These are phyloP conservation scores for Anaspis maculata DNA, from an alignment of 2,888 invertebrate genomes.

Conservation along the genomic window DNA sequence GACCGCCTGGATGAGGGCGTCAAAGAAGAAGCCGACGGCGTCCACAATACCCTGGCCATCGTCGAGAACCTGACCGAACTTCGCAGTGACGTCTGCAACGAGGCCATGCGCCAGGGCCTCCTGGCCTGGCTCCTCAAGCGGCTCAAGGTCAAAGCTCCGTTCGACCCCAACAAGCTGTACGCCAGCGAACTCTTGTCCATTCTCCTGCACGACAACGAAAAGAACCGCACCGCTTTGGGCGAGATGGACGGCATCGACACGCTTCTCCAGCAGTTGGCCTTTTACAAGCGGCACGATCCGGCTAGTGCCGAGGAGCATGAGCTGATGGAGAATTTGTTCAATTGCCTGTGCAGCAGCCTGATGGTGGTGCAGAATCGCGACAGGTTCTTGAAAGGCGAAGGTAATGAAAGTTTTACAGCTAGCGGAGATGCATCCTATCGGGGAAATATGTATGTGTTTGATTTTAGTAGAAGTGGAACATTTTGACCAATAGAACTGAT, in stretches of 20 bases:
- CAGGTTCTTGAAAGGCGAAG: slow-evolving; percentile 91
- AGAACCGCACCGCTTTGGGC: slow-evolving; percentile 74
- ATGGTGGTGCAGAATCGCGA: slow-evolving; percentile 84
- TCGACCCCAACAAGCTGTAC: slow-evolving; percentile 92
- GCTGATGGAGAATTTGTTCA: slow-evolving; percentile 98
- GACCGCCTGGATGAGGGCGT: slow-evolving; percentile 87
- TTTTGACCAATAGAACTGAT: no score
- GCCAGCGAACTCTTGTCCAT: slow-evolving; percentile 94
- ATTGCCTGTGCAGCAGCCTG: slow-evolving; percentile 87
- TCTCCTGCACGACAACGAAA: slow-evolving; percentile 81
- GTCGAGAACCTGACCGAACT: slow-evolving; percentile 94
- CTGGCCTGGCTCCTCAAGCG: slow-evolving; percentile 88
- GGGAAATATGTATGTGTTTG: no score
- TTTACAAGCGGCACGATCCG: slow-evolving; percentile 93
- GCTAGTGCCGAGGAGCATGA: slow-evolving; percentile 88
- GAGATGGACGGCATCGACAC: slow-evolving; percentile 94
- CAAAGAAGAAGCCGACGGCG: slow-evolving; percentile 92
- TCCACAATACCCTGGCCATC: slow-evolving; percentile 83
- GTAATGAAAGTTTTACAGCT: no score
- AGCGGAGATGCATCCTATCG: no score
- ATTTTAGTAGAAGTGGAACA: no score
- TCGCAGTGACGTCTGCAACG: slow-evolving; percentile 70
- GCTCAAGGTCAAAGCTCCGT: slow-evolving; percentile 78
- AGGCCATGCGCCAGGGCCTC: slow-evolving; percentile 85
- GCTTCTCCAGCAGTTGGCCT: slow-evolving; percentile 86